Conservation (phyloP, 2,888 invertebrate genomes). For the Drosophila subquinaria region DNA sequence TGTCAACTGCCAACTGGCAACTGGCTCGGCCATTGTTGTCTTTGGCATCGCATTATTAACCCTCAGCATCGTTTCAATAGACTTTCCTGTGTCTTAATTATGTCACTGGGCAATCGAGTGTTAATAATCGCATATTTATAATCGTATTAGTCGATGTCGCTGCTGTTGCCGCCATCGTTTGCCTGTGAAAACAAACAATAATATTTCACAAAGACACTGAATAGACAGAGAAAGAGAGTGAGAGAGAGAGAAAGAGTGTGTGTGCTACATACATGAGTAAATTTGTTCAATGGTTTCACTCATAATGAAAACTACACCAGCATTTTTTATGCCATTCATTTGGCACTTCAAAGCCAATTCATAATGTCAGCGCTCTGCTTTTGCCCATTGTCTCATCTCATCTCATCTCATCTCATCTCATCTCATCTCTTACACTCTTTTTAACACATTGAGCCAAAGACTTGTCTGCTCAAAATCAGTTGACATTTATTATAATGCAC, state of each 20-base stretch:
- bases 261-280: constrained; percentile 34
- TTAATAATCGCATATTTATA: constrained; percentile 84
- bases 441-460: constrained; percentile 3
- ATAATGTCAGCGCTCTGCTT: constrained; percentile 40
- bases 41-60: constrained; percentile 25
- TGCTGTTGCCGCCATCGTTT: constrained; percentile 46
- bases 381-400: constrained; percentile 17
- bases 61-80: constrained; percentile 37
- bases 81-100: constrained; percentile 75
- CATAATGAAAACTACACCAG: constrained; percentile 66
- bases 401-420: background rate
- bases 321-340: constrained; percentile 74
- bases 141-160: constrained; percentile 73
- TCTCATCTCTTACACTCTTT: constrained; percentile 37
- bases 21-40: constrained; percentile 69
- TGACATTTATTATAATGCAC: constrained; percentile 57
- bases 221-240: background rate
- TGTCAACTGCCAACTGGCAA: constrained; percentile 53
- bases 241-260: constrained; percentile 6
- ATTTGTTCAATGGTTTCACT: constrained; percentile 79
- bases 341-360: constrained; percentile 77
- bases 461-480: constrained; percentile 26
- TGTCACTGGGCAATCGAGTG: constrained; percentile 82
- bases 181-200: constrained; percentile 62
- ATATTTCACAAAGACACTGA: constrained; percentile 28